These are phyloP conservation scores for Oxyruncus cristatus DNA, from an alignment of 2,113 vertebrate genomes.

Conservation along the genomic window DNA sequence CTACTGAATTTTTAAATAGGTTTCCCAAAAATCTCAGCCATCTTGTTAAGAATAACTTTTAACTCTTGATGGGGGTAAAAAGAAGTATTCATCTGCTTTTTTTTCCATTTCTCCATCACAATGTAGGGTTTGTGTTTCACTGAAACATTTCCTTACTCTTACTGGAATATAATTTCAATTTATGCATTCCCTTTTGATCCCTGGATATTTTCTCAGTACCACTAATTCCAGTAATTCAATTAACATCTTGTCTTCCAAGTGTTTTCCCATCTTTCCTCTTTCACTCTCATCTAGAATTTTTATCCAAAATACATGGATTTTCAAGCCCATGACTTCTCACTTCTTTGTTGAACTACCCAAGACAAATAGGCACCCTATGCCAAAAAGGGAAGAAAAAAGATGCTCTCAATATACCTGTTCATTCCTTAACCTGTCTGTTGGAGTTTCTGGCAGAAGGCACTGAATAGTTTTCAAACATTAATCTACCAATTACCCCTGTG, in stretches of 20 bases:
- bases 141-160: not conserved
- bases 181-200: not conserved
- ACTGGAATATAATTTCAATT: not conserved
- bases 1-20: constrained; percentile 22
- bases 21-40: not conserved
- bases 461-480: not conserved
- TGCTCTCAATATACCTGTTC: not conserved
- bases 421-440: not conserved
- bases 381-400: not conserved
- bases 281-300: not conserved
- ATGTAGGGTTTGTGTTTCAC: not conserved
- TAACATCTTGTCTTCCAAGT: not conserved
- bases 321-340: not conserved
- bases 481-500: not conserved
- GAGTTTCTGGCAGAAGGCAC: not conserved
- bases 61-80: not conserved
- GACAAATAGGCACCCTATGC: not conserved
- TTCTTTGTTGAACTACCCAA: not conserved
- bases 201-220: not conserved
- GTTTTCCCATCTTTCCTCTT: not conserved
- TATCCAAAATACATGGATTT: not conserved
- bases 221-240: not conserved
- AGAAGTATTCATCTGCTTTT: not conserved
- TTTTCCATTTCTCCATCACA: not conserved
- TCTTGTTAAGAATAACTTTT: constrained; percentile 31